Evolutionary conservation across 2,797 vertebrate species (phyloP).

Genomic region (Simalia tracyae): DNA sequence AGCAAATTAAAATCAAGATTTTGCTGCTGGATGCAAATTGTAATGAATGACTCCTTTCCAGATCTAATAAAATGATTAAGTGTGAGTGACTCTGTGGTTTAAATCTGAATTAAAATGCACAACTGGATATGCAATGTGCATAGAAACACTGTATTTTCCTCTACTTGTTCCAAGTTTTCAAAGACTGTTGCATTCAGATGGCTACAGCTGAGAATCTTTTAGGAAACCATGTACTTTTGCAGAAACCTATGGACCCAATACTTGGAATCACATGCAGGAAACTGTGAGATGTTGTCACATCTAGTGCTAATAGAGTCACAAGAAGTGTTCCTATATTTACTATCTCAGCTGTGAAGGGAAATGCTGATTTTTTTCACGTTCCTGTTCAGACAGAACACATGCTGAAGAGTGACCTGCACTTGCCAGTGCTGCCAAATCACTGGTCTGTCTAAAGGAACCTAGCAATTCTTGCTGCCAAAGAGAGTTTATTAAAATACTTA

Average conservation of each 20-base stretch:
- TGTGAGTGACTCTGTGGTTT: too few relatives aligned
- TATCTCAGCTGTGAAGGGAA: not conserved
- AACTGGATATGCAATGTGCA: not conserved
- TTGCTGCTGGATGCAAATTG: not conserved
- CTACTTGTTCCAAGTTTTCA: not conserved
- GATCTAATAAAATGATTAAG: not conserved
- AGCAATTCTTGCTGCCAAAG: conserved; percentile 15
- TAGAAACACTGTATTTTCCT: not conserved
- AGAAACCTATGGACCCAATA: conserved; percentile 22
- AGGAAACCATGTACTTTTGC: not conserved
- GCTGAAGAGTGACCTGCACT: conserved; percentile 4
- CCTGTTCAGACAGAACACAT: not conserved
- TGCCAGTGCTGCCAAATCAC: not conserved
- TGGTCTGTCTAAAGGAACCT: conserved; percentile 1
- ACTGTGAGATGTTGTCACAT: conserved; percentile 15
- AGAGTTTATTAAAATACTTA: conserved; percentile 32
- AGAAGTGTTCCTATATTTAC: conserved; percentile 24
- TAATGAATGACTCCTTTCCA: not conserved
- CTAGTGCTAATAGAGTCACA: conserved; percentile 38
- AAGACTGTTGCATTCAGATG: not conserved
- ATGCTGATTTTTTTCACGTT: conserved; percentile 8
- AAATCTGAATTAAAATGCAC: not conserved
- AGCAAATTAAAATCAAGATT: not conserved
- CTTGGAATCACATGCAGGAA: conserved; percentile 44
- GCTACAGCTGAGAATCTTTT: not conserved